Base-by-base conservation (phyloP, 2,797 vertebrate genomes). In the Florisuga fusca region DNA sequence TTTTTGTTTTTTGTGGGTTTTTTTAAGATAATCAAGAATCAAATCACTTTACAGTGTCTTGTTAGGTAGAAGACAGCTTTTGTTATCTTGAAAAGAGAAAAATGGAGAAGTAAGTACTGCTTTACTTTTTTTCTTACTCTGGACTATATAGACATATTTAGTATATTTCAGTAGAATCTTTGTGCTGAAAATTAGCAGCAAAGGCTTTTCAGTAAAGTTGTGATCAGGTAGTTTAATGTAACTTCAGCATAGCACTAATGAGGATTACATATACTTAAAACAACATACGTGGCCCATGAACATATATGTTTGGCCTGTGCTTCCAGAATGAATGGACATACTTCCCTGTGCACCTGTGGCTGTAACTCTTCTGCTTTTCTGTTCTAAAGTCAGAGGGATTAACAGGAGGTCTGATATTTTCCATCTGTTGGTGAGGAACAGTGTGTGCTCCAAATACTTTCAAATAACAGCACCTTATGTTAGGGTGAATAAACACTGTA, bases 231-330 rank as follows among this genome's bases (percentile, higher is more conserved):
- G 34, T 22, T 61, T 64, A 84, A 50, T 2, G 3, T 48, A 6
- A 15, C 29, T 72, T 84, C 27, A 50, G 14, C 36, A 33, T 6
- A 54, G 22, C 10, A 27, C 77, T 75, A 75, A 57, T 64, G 36
- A 69, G 29, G 21, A 21, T 46, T 69, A 29, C 27, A 9, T 55
- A 38, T 29, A 90, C 14, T 69, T 68, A 90, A 38, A 92, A 36
- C 54, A 25, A 10, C 23, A 14, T 23, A 7, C 14, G 16, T 33
- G 8, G 15, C 31, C 34, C 63, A 8, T 43, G 20, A 69, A 54
- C 0, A 1, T 13, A 6, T 2, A 2, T 62, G 22, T 63, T 69
- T 2, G 10, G 11, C 36, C 66, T 69, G 46, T 1, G 1, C 33
- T 58, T 26, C 46, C 29, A 50, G 29, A 66, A 68, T 38, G n/a